Evolutionary conservation across 2,888 invertebrate genomes (phyloP), one percentile per base, ranked within the genome.

Genomic region (Nomada lathburiana): DNA sequence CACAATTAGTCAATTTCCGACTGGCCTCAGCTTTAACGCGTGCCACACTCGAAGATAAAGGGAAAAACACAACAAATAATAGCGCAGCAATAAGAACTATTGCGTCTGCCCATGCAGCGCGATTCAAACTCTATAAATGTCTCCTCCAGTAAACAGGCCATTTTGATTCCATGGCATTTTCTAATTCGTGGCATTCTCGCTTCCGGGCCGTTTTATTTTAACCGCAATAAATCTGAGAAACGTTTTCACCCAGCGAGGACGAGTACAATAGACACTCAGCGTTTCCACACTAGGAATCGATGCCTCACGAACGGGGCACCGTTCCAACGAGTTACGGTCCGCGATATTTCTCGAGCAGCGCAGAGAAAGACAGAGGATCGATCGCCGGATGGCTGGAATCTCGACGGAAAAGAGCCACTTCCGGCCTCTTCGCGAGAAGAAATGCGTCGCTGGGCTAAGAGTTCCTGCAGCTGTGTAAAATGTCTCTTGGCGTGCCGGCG

Each of bases 371-470:
- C 59, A 52, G 67, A 68, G 70, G 73, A 86, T 73, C 83, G 86
- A 86, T 80, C 67, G 60, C 26, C 63, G 67, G 62, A 57, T 62
- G 50, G 62, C 69, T 69, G 52, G 53, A 69, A 67, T 70, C 76
- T 64, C 62, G 62, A 69, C 60, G 78, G 42, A 67, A 74, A 55
- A 82, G 74, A 83, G 78, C 67, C 86, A 80, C 83, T 86, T 83
- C 52, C 77, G 70, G 69, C 57, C 72, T 80, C 76, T 82, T 72
- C 62, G 65, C 60, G 76, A 64, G 73, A 82, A 85, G 85, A 85
- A 82, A 85, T 73, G 78, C 73, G 63, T 67, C 62, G 55, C 20
- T 53, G 73, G 36, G 47, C 44, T 57, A 68, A 85, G 79, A 79
- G 73, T 75, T 77, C 60, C 77, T 42, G 59, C 18, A 63, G 44